Evolutionary conservation across 2,888 invertebrate genomes (phyloP).

Genomic region (Plutella xylostella): DNA sequence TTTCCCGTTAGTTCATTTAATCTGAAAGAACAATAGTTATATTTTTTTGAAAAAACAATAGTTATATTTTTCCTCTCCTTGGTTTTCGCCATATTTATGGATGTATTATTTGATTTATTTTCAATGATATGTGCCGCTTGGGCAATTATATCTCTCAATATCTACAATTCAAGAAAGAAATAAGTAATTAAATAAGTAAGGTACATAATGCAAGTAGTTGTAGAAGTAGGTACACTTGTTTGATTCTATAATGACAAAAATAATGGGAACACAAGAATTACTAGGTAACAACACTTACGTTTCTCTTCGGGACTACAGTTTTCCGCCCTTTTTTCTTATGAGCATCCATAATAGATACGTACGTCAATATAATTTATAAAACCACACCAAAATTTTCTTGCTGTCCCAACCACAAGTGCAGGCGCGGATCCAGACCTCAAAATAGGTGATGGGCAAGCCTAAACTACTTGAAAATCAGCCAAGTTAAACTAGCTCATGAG

Average conservation of each 20-base stretch:
- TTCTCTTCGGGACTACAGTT: background rate
- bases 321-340: background rate
- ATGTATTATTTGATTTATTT: too few relatives aligned
- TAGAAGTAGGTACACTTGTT: background rate
- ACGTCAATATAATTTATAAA: too few relatives aligned
- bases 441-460: too few relatives aligned
- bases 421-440: too few relatives aligned
- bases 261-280: too few relatives aligned
- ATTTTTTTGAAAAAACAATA: background rate
- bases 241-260: too few relatives aligned
- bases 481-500: too few relatives aligned
- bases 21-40: background rate
- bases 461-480: too few relatives aligned
- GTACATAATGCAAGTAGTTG: background rate
- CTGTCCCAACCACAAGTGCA: too few relatives aligned
- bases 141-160: background rate
- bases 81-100: background rate
- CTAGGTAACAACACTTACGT: too few relatives aligned
- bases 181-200: background rate
- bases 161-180: background rate
- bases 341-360: too few relatives aligned
- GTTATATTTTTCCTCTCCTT: background rate
- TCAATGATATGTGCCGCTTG: background rate
- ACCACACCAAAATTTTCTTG: too few relatives aligned
- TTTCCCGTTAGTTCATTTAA: background rate